Conservation (phyloP, 2,113 vertebrate genomes). For the Hiodon tergisus region DNA sequence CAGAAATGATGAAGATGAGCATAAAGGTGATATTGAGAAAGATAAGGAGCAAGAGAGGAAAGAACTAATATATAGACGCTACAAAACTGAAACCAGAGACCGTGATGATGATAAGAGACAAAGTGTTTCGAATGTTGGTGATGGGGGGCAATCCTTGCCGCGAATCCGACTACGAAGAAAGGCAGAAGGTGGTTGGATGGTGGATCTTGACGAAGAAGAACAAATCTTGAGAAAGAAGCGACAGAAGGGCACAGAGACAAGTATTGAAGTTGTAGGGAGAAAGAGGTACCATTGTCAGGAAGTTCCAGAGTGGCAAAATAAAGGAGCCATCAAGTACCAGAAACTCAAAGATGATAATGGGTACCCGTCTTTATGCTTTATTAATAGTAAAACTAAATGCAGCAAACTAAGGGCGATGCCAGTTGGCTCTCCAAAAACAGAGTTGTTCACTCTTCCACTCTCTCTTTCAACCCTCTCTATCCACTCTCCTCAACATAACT, state of each 20-base stretch:
- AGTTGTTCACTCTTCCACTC: conserved; percentile 48
- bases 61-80: conserved; percentile 1
- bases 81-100: conserved; percentile 27
- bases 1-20: not conserved
- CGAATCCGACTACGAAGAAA: conserved; percentile 58
- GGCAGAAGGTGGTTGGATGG: conserved; percentile 59
- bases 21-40: not conserved
- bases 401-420: conserved; percentile 10
- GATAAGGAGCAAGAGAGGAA: not conserved
- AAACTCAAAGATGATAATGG: conserved; percentile 48
- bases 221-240: conserved; percentile 19
- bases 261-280: conserved; percentile 30
- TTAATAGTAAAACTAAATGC: conserved; percentile 20
- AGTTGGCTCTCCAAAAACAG: conserved; percentile 32
- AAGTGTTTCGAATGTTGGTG: not conserved
- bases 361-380: conserved; percentile 27
- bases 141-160: conserved; percentile 39
- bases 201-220: conserved; percentile 47
- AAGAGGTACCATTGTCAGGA: conserved; percentile 18
- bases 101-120: conserved; percentile 20
- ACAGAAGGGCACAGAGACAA: conserved; percentile 16
- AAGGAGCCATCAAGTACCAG: conserved; percentile 24
- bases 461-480: conserved; percentile 63
- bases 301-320: conserved; percentile 15
- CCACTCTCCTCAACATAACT: conserved; percentile 46